phyloP scores from a whole-genome alignment of 2,113 vertebrate species.

The Heterocephalus glaber region DNA sequence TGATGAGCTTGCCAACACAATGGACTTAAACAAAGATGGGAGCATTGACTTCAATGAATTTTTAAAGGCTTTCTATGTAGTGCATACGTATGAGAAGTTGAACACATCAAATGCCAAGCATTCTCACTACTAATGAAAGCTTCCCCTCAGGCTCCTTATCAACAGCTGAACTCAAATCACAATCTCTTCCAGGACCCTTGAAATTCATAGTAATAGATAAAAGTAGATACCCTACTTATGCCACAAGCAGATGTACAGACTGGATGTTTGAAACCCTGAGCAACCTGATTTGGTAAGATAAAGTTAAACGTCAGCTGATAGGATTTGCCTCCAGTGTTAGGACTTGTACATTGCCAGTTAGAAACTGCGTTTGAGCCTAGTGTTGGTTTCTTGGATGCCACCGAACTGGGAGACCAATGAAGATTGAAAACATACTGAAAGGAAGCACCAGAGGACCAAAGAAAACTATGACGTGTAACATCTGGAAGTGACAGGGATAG shows the following conservation, averaged over 20 bases:
- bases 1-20: slow-evolving; percentile 90
- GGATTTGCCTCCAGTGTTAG: neutral
- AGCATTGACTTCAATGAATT: slow-evolving; percentile 98
- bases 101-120: accelerated
- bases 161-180: neutral
- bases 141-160: neutral
- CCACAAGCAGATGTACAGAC: neutral
- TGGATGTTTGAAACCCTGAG: neutral
- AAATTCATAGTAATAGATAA: slow-evolving; percentile 42
- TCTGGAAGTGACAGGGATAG: slow-evolving; percentile 31
- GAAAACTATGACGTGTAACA: neutral
- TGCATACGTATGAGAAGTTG: slow-evolving; percentile 89
- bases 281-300: slow-evolving; percentile 20
- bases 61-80: slow-evolving; percentile 95
- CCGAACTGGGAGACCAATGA: neutral
- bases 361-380: slow-evolving; percentile 10
- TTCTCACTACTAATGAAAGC: neutral
- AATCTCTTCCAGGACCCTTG: neutral
- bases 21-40: slow-evolving; percentile 97
- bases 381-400: slow-evolving; percentile 18
- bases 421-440: slow-evolving; percentile 52
- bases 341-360: neutral
- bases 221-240: slow-evolving; percentile 3
- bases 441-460: neutral
- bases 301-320: slow-evolving; percentile 54